A percentile compares a stretch with the other conserved stretches of the same genome.
These are phyloP conservation scores for Bergia puertoricense DNA, from an alignment of 92 coral and sea anemone genomes.

Conservation along the genomic window DNA sequence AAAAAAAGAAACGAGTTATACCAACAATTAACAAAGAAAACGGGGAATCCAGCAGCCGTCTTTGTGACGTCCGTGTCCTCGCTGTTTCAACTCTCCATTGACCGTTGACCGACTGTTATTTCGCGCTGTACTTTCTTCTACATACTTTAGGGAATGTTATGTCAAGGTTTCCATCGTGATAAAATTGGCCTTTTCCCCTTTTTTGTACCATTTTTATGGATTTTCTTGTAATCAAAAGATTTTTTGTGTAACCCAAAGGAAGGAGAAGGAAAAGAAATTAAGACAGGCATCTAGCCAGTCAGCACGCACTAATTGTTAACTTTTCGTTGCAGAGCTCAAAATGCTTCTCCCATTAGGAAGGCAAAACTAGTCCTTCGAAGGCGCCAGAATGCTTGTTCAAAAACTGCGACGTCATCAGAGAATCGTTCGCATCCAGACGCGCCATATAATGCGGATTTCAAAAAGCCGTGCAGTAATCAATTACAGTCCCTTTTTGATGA, in stretches of 20 bases:
- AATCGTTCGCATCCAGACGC: background rate
- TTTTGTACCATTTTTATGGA: background rate
- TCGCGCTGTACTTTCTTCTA: too few relatives aligned
- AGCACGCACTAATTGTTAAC: background rate
- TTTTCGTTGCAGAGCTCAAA: slow-evolving; percentile 26
- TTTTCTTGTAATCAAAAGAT: background rate
- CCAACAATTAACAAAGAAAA: too few relatives aligned
- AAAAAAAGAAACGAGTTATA: too few relatives aligned
- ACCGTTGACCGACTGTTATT: too few relatives aligned
- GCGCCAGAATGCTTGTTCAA: background rate
- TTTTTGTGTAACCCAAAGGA: background rate
- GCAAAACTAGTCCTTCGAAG: slow-evolving; percentile 32
- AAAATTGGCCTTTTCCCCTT: too few relatives aligned
- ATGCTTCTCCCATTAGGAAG: slow-evolving; percentile 37
- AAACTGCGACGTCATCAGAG: background rate
- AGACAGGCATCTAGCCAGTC: background rate
- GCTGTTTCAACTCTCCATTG: too few relatives aligned
- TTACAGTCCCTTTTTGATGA: background rate
- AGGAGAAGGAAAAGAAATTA: too few relatives aligned
- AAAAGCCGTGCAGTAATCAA: background rate
- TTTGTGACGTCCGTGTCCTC: too few relatives aligned
- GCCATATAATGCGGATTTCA: background rate
- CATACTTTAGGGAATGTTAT: too few relatives aligned
- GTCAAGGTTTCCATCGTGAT: too few relatives aligned
- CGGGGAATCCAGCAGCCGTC: too few relatives aligned